Evolutionary conservation across 2,888 invertebrate genomes (phyloP), one percentile per base, ranked within the genome.

Genomic region (Pherbina coryleti): DNA sequence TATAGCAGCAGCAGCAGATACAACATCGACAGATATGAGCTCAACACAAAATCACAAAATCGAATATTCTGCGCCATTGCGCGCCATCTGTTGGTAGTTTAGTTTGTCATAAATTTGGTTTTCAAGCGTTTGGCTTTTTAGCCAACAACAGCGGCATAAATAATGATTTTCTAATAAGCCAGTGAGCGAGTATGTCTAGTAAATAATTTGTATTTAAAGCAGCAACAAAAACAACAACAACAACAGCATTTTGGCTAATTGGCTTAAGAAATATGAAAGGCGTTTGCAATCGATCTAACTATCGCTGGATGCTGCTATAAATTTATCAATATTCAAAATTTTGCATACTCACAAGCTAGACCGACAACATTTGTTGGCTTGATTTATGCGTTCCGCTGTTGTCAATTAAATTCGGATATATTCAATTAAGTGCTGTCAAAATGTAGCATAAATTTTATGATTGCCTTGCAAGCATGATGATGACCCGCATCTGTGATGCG

Each of bases 391-490:
- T 60, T 74, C 9, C 75, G 70, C 55, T 72, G 64, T 70, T 81
- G 80, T 82, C 82, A 83, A 82, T 82, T 83, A 82, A 81, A 82
- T 81, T 80, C 81, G 82, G 81, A 84, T 82, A 82, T 79, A 79
- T 79, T 80, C 82, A 80, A 82, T 82, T 82, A 81, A 81, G 78
- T 76, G 78, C 78, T 78, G 81, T 82, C 80, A 79, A 82, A 83
- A 81, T 80, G 75, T 71, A 51, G 53, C 64, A 81, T 81, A 82
- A 82, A 83, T 79, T 80, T 77, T 28, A 78, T 51, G 64, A 67
- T 72, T 76, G 66, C 28, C 34, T 57, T 22, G 17, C 34, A 51
- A 34, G 66, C 17, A 66, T 14, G n/a, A n/a, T n/a, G n/a, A n/a
- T n/a, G 66, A 69, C 67, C 44, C 53, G 60, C 62, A 75, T 51